Evolutionary conservation across 1,140 invertebrate genomes (phyloP), one percentile per base, ranked within the genome.

Genomic region (Lordiphosa mommai): DNA sequence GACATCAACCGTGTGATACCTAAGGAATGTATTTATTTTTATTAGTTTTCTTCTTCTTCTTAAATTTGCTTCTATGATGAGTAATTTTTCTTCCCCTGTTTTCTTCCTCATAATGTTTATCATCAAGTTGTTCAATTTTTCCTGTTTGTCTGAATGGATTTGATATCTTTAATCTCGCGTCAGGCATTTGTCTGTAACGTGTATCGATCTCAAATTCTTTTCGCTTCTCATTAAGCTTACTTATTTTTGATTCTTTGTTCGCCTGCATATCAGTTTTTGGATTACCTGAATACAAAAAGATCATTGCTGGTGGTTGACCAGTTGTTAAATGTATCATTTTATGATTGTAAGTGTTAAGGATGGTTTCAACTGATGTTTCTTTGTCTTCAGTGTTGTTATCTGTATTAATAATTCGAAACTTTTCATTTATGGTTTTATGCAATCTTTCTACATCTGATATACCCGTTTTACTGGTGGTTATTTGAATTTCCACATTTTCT

Each of bases 41-140:
- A 40, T 40, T 38, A 10, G 17, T 40, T 40, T 40, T 40, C 37
- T 40, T 40, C 13, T 40, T 40, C 37, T 40, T 40, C 13, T 40
- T 40, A 16, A 16, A 40, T 40, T 16, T 40, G 3, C 2, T 16
- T 40, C 9, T 16, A 5, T 40, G 9, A 20, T 16, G 13, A n/a
- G 6, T 40, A 10, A 40, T 16, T 40, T 40, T 40, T 40, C 37
- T 40, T 7, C 37, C 37, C 13, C 37, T 40, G 13, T 40, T 40
- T 0, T 40, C 9, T 20, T 40, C 37, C 13, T 40, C 37, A 40
- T 40, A 40, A 40, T 40, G 37, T 40, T 40, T 40, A 10, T 12
- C 37, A 40, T 40, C 37, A 10, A 40, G 13, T 40, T 40, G 9
- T 10, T 8, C 13, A 3, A 40, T 40, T 20, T 12, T 10, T 40